phyloP scores from a whole-genome alignment of 1,140 invertebrate species.

The Brachionus rotundiformis region DNA sequence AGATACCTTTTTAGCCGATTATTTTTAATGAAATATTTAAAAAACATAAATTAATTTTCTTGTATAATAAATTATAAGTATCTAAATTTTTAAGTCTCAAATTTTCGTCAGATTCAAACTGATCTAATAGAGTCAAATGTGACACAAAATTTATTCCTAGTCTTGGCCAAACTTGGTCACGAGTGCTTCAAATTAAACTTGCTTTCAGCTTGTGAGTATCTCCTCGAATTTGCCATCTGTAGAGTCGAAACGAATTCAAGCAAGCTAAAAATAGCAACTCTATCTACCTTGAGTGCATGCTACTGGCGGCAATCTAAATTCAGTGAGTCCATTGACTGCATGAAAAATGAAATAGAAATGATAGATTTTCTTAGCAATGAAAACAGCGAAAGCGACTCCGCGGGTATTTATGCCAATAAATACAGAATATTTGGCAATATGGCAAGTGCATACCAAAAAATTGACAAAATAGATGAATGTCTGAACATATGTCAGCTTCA shows the following conservation, averaged over 20 bases:
- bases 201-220: constrained; percentile 19
- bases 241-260: constrained; percentile 23
- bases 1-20: too few relatives aligned
- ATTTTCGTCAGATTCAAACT: constrained; percentile 25
- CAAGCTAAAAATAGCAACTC: constrained; percentile 27
- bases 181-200: constrained; percentile 49
- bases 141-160: constrained; percentile 28
- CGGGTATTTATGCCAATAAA: neutral
- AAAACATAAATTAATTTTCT: neutral
- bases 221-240: constrained; percentile 17
- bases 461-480: constrained; percentile 43
- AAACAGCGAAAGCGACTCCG: neutral
- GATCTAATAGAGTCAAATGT: constrained; percentile 23
- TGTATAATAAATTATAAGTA: neutral
- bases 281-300: constrained; percentile 38
- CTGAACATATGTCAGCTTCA: constrained; percentile 31
- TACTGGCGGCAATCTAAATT: constrained; percentile 42
- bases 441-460: constrained; percentile 37
- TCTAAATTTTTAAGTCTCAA: neutral
- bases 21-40: too few relatives aligned
- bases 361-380: neutral
- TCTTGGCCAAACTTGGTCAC: constrained; percentile 51
- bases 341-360: constrained; percentile 13
- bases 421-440: constrained; percentile 39
- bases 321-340: constrained; percentile 45